phyloP scores from a whole-genome alignment of 2,888 invertebrate genomes.

The Nephrotoma appendiculata region DNA sequence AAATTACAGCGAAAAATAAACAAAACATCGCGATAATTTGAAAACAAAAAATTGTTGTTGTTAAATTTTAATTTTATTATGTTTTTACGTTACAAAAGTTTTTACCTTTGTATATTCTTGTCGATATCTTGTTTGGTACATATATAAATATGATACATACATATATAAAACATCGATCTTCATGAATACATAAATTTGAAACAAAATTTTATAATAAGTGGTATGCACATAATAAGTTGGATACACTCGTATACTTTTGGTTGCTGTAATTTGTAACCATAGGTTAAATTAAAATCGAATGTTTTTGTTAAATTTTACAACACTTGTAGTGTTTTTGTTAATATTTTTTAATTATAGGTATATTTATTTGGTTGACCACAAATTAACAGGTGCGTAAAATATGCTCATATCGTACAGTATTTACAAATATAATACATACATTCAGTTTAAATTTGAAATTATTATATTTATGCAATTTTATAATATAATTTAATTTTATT shows the following conservation, averaged over 20 bases:
- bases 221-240: background rate
- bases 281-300: background rate
- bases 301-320: background rate
- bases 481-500: too few species aligned
- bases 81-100: background rate
- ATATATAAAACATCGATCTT: background rate
- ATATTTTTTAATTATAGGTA: background rate
- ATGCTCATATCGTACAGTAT: background rate
- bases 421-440: too few species aligned
- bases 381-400: background rate
- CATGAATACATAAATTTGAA: background rate
- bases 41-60: constrained; percentile 8
- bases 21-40: constrained; percentile 26
- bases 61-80: background rate
- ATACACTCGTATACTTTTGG: background rate
- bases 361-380: background rate
- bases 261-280: background rate
- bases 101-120: background rate
- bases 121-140: background rate
- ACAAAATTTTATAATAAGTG: background rate
- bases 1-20: constrained; percentile 36
- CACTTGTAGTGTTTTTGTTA: background rate
- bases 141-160: background rate
- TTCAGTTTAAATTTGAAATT: too few species aligned
- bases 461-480: too few species aligned